Base-by-base conservation (phyloP, 2,797 vertebrate genomes). In the Perodicticus potto region DNA sequence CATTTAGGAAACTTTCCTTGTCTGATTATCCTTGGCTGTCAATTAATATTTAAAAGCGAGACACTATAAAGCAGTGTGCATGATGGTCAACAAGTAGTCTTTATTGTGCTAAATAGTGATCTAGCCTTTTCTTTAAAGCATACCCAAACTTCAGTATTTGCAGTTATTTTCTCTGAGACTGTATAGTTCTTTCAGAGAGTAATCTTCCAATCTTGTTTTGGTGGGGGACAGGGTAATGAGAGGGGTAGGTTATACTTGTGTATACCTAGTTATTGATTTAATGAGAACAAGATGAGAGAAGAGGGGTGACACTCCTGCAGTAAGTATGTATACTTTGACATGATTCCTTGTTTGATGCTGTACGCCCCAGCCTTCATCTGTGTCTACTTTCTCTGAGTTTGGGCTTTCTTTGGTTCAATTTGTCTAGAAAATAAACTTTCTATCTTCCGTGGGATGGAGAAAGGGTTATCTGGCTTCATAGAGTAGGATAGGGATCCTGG, bases 361-460 rank as follows among this genome's bases (percentile, higher is more conserved):
- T 73, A 32, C 11, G 89, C 5, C n/a, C 43, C 87, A 72, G 40
- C 27, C 45, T 91, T 81, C 77, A 78, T 43, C 34, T 77, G 25
- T 59, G 73, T 14, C 82, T 82, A 8, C 12, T 73, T 80, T 88
- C 19, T 74, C 67, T 76, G 59, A 93, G 20, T 86, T 65, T 91
- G 4, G 67, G 78, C 23, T 9, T 87, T 49, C 49, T 57, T 43
- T 93, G 57, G 20, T 57, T 78, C 27, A 78, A 9, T 67, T 93
- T 80, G 91, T 37, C n/a, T 20, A 95, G 65, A 93, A 96, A 95
- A 86, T 61, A 87, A 76, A 92, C 32, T 86, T 91, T 77, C 25
- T 14, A 22, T 84, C 49, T 57, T 84, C 37, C 67, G 43, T 94
- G 61, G 74, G 14, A 53, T 19, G 7, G 6, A 4, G 7, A 14